Percentiles rank a stretch among this genome's conserved stretches.
Evolutionary conservation across 2,113 vertebrate species (phyloP).

Genomic region (Monarcha castaneiventris): DNA sequence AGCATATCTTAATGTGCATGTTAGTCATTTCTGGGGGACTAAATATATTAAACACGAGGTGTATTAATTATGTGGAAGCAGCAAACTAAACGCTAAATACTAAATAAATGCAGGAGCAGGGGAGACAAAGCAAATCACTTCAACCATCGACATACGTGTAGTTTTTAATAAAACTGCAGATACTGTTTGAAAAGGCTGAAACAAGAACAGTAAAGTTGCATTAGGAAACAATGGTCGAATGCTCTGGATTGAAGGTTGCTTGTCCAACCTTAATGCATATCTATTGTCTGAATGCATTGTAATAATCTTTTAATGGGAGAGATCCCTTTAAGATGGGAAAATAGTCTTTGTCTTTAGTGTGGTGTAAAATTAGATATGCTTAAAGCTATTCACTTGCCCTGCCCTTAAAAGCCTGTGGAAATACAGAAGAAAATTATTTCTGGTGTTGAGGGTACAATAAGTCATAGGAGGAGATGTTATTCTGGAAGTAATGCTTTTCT

Average conservation of each 20-base stretch:
- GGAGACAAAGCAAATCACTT: not conserved
- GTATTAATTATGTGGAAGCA: not conserved
- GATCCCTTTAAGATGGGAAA: not conserved
- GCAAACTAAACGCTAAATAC: not conserved
- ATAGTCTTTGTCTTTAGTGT: not conserved
- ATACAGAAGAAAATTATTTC: not conserved
- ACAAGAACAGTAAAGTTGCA: not conserved
- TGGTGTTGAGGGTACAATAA: not conserved
- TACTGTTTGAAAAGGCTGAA: not conserved
- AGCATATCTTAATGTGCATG: not conserved
- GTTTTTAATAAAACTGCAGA: not conserved
- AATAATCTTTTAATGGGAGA: not conserved
- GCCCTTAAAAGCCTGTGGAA: not conserved
- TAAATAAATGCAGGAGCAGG: not conserved
- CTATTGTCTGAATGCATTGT: not conserved
- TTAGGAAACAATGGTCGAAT: not conserved
- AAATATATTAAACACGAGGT: not conserved
- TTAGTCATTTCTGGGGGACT: not conserved
- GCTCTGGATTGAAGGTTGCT: not conserved
- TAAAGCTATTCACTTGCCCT: not conserved
- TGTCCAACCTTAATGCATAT: not conserved
- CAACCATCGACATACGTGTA: not conserved
- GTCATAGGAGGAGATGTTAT: not conserved
- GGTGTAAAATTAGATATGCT: not conserved
- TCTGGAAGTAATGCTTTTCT: not conserved